Conservation (phyloP, 2,888 invertebrate genomes). For the Baccha elongata region DNA sequence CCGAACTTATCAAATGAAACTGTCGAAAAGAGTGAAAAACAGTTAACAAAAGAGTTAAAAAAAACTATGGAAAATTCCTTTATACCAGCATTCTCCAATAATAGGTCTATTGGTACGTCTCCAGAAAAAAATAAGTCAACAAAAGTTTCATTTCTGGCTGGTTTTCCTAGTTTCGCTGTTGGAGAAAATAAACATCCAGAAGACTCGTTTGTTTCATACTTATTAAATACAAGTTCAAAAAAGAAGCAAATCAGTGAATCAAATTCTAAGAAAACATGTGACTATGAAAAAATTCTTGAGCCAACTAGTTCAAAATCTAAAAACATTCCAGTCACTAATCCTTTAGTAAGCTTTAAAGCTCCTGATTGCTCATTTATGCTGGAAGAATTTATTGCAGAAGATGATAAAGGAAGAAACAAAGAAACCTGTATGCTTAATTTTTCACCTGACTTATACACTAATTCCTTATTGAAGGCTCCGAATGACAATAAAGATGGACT, state of each 20-base stretch:
- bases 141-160: slow-evolving; percentile 51
- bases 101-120: neutral
- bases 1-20: slow-evolving; percentile 12
- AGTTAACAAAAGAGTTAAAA: neutral
- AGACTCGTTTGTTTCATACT: slow-evolving; percentile 67
- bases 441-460: neutral
- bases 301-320: neutral
- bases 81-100: slow-evolving; percentile 20
- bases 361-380: neutral
- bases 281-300: neutral
- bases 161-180: slow-evolving; percentile 50
- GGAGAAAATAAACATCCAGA: slow-evolving; percentile 37
- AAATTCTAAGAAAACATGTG: neutral
- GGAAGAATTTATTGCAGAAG: neutral
- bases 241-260: neutral
- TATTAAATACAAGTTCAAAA: neutral
- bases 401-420: slow-evolving; percentile 8
- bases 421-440: neutral
- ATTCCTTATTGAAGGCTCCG: neutral
- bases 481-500: neutral
- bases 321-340: neutral
- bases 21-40: neutral
- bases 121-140: slow-evolving; percentile 16
- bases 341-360: neutral
- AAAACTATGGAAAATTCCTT: slow-evolving; percentile 42